These are phyloP conservation scores for Matsumyia berberina DNA, from an alignment of 2,888 invertebrate genomes.

Conservation along the genomic window DNA sequence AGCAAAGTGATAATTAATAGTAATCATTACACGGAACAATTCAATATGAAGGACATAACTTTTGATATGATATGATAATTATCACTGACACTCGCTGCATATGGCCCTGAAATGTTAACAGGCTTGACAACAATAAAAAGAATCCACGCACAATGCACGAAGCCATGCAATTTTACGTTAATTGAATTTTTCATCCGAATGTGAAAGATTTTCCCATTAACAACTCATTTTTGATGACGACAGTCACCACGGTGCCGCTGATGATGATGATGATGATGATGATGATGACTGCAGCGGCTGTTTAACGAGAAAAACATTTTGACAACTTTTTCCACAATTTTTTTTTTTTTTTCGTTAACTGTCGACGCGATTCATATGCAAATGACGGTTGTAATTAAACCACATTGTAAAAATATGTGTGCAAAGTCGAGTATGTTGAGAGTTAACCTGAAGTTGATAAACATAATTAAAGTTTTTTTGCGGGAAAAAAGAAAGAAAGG, in stretches of 20 bases:
- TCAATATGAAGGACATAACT: conserved; percentile 56
- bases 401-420: conserved; percentile 25
- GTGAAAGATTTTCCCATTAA: conserved; percentile 67
- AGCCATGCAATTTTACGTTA: conserved; percentile 56
- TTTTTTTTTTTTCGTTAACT: conserved; percentile 26
- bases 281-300: conserved; percentile 52
- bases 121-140: conserved; percentile 8
- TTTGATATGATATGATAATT: conserved; percentile 51
- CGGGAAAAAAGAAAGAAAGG: background rate
- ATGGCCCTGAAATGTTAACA: background rate
- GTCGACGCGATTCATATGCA: conserved; percentile 31
- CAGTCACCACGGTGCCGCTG: conserved; percentile 27
- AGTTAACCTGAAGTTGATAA: conserved; percentile 60
- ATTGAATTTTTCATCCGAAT: conserved; percentile 72
- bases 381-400: conserved; percentile 28
- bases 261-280: conserved; percentile 55
- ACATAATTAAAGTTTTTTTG: conserved; percentile 39
- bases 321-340: conserved; percentile 44
- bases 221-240: conserved; percentile 74
- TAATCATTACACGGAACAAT: conserved; percentile 45
- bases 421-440: conserved; percentile 1
- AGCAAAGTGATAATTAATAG: conserved; percentile 63
- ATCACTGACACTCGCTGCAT: conserved; percentile 13
- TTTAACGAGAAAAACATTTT: conserved; percentile 69
- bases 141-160: conserved; percentile 13